phyloP scores from a whole-genome alignment of 2,797 vertebrate species.

The Aulostomus chinensis region DNA sequence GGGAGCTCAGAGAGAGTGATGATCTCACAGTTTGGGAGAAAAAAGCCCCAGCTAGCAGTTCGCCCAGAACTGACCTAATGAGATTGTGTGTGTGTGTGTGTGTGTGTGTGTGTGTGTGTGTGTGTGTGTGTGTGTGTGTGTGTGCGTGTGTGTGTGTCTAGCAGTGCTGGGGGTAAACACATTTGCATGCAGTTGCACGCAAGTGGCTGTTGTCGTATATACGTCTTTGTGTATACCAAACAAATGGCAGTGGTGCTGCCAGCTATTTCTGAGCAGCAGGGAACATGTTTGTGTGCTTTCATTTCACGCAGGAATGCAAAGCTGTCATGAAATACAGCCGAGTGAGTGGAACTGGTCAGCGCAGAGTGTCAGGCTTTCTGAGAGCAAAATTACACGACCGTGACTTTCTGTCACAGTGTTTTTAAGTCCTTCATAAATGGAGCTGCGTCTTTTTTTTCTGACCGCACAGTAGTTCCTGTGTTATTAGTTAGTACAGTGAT shows the following conservation, averaged over 20 bases:
- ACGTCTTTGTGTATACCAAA: constrained; percentile 48
- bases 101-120: constrained; percentile 7
- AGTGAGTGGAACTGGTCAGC: too few species aligned
- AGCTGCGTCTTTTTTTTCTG: too few species aligned
- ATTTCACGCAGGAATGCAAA: constrained; percentile 17
- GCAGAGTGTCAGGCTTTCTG: too few species aligned
- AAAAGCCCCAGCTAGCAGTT: constrained; percentile 11
- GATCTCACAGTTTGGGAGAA: constrained; percentile 47
- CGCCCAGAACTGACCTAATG: constrained; percentile 36
- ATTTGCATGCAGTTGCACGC: constrained; percentile 51
- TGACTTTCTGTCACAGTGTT: too few species aligned
- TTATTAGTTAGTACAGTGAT: too few species aligned
- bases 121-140: constrained; percentile 6
- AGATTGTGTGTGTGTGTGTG: constrained; percentile 20
- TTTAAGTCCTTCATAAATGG: too few species aligned
- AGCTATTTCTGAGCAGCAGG: constrained; percentile 19
- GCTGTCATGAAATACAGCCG: constrained; percentile 15
- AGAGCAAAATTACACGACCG: too few species aligned
- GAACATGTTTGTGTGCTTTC: background rate
- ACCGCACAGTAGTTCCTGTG: too few species aligned
- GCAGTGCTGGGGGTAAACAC: background rate
- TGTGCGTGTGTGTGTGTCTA: constrained; percentile 7
- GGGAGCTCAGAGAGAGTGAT: constrained; percentile 53
- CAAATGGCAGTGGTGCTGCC: constrained; percentile 24
- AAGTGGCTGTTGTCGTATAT: constrained; percentile 40